Evolutionary conservation across 2,797 vertebrate species (phyloP), one percentile per base, ranked within the genome.

Genomic region (Glyptemys insculpta): DNA sequence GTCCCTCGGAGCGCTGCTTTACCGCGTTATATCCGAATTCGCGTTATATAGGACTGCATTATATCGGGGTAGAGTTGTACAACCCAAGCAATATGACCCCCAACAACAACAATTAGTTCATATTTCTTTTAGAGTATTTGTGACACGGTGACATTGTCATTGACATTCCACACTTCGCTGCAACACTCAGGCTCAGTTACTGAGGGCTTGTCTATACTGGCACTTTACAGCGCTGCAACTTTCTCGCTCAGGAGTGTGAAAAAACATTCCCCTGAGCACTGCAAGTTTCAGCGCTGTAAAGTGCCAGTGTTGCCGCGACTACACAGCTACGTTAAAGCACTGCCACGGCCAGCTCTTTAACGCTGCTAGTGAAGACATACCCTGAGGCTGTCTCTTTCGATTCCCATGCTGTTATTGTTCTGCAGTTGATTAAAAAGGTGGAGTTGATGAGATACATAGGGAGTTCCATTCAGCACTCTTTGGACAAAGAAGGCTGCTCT

Each of bases 151-250:
- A 21, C 53, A 72, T 18, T 31, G 1, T 78, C 85, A 85, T 15
- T 81, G 0, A 90, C 87, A 87, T 87, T 54, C 84, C 10, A 78
- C 34, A 10, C n/a, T 72, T 91, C 31, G 5, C 49, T 47, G 23
- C 50, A 82, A 59, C 16, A 90, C 14, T 21, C 50, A 83, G 74
- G 25, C 62, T 90, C 57, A 84, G 52, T 49, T 68, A 59, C 50
- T 0, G 8, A 56, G 6, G 0, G 2, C 14, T 18, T 19, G 18
- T 53, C 52, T 53, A 21, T 8, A 53, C 7, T 53, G 52, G 52
- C 52, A 53, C 52, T 53, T 53, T 53, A 53, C 18, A 53, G 52
- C 7, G 18, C 52, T 53, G 52, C 19, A 53, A 53, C 52, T 53
- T 53, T 53, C 52, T 53, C 7, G 18, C 52, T 53, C 52, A 53